A percentile compares a stretch with the other conserved stretches of the same genome.
These are phyloP conservation scores for Prionchulus punctatus DNA, from an alignment of 2,888 invertebrate species.

Conservation along the genomic window DNA sequence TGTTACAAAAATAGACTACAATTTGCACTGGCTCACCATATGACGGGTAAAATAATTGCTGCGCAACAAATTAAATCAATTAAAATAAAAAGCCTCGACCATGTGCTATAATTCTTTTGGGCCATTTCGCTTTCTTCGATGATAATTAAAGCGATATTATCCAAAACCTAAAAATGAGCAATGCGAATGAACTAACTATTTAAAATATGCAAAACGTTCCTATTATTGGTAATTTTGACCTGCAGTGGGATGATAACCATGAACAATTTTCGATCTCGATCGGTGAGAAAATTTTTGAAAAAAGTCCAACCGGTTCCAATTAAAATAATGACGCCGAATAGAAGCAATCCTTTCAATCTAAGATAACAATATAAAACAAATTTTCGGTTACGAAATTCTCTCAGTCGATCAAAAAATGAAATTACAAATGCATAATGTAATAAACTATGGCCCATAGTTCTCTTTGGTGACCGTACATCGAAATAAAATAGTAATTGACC, in stretches of 20 bases:
- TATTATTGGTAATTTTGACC: conserved; percentile 44
- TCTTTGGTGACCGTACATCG: conserved; percentile 74
- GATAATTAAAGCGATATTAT: conserved; percentile 91
- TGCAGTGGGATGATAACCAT: conserved; percentile 93
- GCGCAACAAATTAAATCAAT: conserved; percentile 91
- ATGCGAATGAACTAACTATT: too few species aligned
- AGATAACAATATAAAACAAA: conserved; percentile 16
- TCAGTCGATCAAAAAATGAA: conserved; percentile 19
- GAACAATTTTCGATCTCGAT: conserved; percentile 87
- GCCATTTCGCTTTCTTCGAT: conserved; percentile 90
- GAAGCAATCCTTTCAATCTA: conserved; percentile 69
- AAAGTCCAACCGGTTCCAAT: conserved; percentile 98
- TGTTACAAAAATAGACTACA: background rate
- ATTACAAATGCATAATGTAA: conserved; percentile 89
- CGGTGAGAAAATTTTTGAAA: conserved; percentile 87
- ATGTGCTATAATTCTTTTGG: conserved; percentile 67
- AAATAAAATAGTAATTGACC: conserved; percentile 61
- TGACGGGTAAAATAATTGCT: conserved; percentile 86
- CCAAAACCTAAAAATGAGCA: conserved; percentile 64
- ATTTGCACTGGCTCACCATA: conserved; percentile 51
- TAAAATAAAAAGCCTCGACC: conserved; percentile 67
- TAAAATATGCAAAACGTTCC: too few species aligned
- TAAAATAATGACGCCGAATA: conserved; percentile 85
- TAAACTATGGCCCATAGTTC: conserved; percentile 94
- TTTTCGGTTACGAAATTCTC: background rate